Percentiles rank a stretch among this genome's conserved stretches.
These are phyloP conservation scores for Alectura lathami DNA, from an alignment of 2,113 vertebrate species.

Conservation along the genomic window DNA sequence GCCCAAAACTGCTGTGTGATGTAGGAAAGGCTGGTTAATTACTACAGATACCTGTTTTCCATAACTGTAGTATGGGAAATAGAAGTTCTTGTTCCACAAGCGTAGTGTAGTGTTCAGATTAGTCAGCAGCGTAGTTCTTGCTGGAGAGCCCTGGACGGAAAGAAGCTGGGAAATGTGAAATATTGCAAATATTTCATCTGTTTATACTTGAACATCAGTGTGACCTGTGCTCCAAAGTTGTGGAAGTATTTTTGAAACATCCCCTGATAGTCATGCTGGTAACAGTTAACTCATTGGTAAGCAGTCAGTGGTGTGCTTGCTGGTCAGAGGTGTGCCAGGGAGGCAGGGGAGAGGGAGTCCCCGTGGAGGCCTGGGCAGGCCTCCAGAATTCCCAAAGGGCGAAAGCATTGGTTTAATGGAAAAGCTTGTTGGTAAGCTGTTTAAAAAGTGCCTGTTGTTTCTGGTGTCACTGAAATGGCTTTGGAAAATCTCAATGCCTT, in stretches of 20 bases:
- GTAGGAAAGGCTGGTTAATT: neutral
- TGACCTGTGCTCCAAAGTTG: neutral
- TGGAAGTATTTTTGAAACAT: conserved; percentile 11
- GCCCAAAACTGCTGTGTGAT: neutral
- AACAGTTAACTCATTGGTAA: neutral
- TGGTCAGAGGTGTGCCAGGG: neutral
- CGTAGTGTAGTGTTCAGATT: neutral
- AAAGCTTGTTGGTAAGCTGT: neutral
- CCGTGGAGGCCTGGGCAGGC: neutral
- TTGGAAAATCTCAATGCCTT: neutral
- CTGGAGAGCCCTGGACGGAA: neutral
- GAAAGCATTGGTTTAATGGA: neutral
- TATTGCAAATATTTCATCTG: conserved; percentile 4
- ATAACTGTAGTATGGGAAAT: neutral
- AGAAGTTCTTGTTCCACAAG: neutral
- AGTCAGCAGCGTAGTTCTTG: neutral
- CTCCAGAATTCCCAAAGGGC: neutral
- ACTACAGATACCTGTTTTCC: neutral
- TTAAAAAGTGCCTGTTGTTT: neutral
- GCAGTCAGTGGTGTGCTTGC: neutral
- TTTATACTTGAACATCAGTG: neutral
- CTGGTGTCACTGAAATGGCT: neutral
- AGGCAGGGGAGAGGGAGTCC: neutral
- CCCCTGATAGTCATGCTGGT: neutral
- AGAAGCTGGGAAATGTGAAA: neutral